Conservation (phyloP, 2,113 vertebrate genomes). For the Aspidoscelis tigris region DNA sequence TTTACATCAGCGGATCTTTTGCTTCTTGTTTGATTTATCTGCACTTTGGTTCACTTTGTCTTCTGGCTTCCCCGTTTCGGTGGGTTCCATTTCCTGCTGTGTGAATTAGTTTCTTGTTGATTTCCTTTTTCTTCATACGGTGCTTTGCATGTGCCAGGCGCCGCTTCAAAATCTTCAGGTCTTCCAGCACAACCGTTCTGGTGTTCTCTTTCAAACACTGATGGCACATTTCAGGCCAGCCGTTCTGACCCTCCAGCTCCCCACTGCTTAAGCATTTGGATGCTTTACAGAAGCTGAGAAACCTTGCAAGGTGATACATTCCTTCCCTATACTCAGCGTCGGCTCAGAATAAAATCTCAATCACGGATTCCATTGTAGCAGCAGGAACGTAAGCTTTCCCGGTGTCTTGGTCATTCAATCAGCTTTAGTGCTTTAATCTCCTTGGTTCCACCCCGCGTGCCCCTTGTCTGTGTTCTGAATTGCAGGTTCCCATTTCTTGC, state of each 20-base stretch:
- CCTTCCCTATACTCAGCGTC: conserved; percentile 56
- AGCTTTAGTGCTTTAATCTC: conserved; percentile 47
- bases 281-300: conserved; percentile 43
- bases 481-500: conserved; percentile 53
- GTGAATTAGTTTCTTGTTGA: not conserved
- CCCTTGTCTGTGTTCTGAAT: conserved; percentile 59
- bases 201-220: not conserved
- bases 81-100: not conserved
- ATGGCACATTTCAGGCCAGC: not conserved
- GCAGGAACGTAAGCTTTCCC: conserved; percentile 32
- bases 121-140: not conserved
- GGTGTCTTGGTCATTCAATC: conserved; percentile 53
- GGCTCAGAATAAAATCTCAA: conserved; percentile 48
- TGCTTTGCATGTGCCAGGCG: conserved; percentile 13
- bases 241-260: conserved; percentile 37
- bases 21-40: not conserved
- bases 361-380: conserved; percentile 33
- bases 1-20: not conserved
- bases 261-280: conserved; percentile 38
- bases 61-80: not conserved
- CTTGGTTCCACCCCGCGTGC: conserved; percentile 56
- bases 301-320: conserved; percentile 57
- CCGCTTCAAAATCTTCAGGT: conserved; percentile 36
- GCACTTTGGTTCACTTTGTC: not conserved
- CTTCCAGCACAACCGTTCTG: conserved; percentile 27